Base-by-base conservation (phyloP, 2,113 vertebrate genomes). In the Ia io region DNA sequence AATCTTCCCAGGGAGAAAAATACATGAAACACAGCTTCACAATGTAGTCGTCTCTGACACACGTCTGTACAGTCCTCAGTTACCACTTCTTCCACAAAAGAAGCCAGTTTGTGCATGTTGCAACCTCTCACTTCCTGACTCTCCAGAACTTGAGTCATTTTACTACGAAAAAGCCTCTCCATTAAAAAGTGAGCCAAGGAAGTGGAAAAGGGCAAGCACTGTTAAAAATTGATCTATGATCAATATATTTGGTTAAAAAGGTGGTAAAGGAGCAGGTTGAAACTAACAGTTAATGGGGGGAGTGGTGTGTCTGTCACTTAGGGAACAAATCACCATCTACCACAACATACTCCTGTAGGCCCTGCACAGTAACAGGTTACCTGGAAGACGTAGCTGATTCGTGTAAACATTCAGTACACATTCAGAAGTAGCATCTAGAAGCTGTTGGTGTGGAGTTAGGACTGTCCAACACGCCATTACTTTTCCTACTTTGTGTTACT, bases 401-500 rank as follows among this genome's bases (percentile, higher is more conserved):
- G 0, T 13, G 35, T 9, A 84, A 87, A 71, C 37, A 49, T 32
- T 44, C 25, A 32, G 42, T 18, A 69, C 77, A 76, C 23, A 37
- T 25, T 83, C 30, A 71, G 47, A 42, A 83, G 56, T 18, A 37
- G 49, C 40, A 35, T 49, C 76, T 82, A 35, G 42, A 69, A 88
- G 67, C 23, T 40, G 20, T 1, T 22, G 42, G 63, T 35, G 22
- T 37, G 11, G 32, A 91, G 40, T n/a, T 17, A 9, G 32, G 76
- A 42, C 5, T n/a, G 73, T 13, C 23, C 63, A 78, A 59, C 9
- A 53, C 30, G 2, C 69, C 2, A 1, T 12, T 37, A 35, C 17
- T 53, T 63, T 83, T 28, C 69, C 49, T 84, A 40, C 40, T 37
- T 89, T 90, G n/a, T 67, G 32, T 86, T 49, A 49, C 44, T 88